Evolutionary conservation across 2,888 invertebrate genomes (phyloP).

Genomic region (Drosophila meridiana): DNA sequence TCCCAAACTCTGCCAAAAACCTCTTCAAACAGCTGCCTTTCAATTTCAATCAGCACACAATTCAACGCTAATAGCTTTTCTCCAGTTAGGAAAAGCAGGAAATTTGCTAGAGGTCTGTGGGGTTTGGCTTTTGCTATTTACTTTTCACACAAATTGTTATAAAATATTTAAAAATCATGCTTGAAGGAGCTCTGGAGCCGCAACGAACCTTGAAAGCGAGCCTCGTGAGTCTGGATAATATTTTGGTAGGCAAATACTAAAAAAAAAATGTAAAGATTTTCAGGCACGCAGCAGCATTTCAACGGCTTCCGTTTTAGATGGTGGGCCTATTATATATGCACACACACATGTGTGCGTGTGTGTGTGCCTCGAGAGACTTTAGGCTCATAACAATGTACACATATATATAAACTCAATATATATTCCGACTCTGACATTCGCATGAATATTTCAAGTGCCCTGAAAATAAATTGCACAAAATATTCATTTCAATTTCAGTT

Average conservation of each 20-base stretch:
- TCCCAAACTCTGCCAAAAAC: constrained; percentile 29
- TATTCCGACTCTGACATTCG: constrained; percentile 17
- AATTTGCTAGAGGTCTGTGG: background rate
- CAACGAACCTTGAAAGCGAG: constrained; percentile 58
- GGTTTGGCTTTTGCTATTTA: constrained; percentile 50
- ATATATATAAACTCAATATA: constrained; percentile 11
- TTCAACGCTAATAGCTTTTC: constrained; percentile 56
- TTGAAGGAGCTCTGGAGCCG: constrained; percentile 18
- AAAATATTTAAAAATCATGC: constrained; percentile 77
- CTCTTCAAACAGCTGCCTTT: constrained; percentile 60
- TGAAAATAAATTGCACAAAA: constrained; percentile 63
- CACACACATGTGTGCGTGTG: constrained; percentile 11
- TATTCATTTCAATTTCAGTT: constrained; percentile 72
- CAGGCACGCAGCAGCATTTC: constrained; percentile 41
- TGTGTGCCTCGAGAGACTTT: constrained; percentile 41
- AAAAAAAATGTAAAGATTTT: constrained; percentile 48
- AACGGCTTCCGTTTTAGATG: constrained; percentile 38
- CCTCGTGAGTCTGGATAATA: constrained; percentile 21
- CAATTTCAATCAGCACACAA: constrained; percentile 66
- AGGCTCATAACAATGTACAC: constrained; percentile 48
- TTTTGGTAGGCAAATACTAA: background rate
- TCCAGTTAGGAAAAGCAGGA: constrained; percentile 33
- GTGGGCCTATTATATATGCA: constrained; percentile 61
- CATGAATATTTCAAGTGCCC: constrained; percentile 76
- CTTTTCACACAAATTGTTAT: constrained; percentile 68